A percentile compares a stretch with the other conserved stretches of the same genome.
Conservation (phyloP, 2,113 vertebrate genomes). For the Chamaetylas fuelleborni region DNA sequence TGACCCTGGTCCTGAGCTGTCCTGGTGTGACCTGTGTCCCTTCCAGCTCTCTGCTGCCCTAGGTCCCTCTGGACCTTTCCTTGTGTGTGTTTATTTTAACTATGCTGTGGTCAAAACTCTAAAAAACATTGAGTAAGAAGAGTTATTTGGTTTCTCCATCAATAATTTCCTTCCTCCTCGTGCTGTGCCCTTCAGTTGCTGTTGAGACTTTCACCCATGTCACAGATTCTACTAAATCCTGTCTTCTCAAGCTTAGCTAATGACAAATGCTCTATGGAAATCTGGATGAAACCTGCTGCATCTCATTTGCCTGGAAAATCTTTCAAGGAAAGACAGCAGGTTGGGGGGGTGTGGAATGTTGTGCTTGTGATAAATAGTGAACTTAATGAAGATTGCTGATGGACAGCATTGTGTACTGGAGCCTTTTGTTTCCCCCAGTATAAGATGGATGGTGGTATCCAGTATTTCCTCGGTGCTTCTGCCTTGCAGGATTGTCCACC, state of each 20-base stretch:
- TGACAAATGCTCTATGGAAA: constrained; percentile 54
- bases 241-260: constrained; percentile 23
- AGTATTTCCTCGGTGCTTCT: not conserved
- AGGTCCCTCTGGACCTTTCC: not conserved
- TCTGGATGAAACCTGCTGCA: constrained; percentile 61
- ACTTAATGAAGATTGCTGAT: constrained; percentile 44
- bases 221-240: constrained; percentile 7
- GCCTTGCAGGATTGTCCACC: not conserved
- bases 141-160: not conserved
- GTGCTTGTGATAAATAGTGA: constrained; percentile 44
- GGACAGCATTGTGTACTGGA: not conserved
- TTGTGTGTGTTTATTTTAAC: not conserved
- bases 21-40: fast-evolving
- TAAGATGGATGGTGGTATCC: not conserved
- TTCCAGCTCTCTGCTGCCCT: not conserved
- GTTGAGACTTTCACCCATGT: not conserved
- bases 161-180: not conserved
- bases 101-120: not conserved
- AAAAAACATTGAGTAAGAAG: not conserved
- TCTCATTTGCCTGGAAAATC: constrained; percentile 57
- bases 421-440: constrained; percentile 25
- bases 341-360: not conserved
- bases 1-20: not conserved
- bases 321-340: constrained; percentile 34
- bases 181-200: constrained; percentile 8